Base-by-base conservation (phyloP, 1,140 invertebrate genomes). In the Lerema accius region DNA sequence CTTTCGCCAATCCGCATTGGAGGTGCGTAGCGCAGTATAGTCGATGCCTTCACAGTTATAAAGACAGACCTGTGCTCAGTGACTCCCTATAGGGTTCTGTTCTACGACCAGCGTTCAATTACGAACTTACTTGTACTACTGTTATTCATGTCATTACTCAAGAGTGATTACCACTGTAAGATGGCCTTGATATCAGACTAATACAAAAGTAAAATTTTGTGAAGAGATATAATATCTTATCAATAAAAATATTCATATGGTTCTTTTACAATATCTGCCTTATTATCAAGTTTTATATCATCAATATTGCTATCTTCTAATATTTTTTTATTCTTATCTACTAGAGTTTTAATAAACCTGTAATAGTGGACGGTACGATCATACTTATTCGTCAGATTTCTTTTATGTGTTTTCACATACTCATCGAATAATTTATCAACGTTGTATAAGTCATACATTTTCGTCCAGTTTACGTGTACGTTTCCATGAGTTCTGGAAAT, bases 321-420 rank as follows among this genome's bases (percentile, higher is more conserved):
- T 46, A 65, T 45, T n/a, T 66, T 61, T 66, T 65, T 75, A 46
- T 82, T 82, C n/a, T 72, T 56, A 45, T 76, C 70, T 3, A 70
- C 71, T 3, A 82, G 28, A 3, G 77, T 74, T 67, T 82, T 78
- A 0, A 80, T 63, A 42, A 82, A 82, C 60, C 69, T 78, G 17
- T 70, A 78, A 62, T 61, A 81, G 48, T 76, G 69, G 9, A 69
- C 39, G 9, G 32, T 45, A 9, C 56, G 37, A 5, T 80, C 63
- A 0, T 65, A 51, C 28, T 65, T 66, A 17, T 66, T 75, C 4
- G 65, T 72, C 0, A 49, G 15, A 19, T 68, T 71, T 16, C 55
- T 67, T 19, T 71, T 72, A 19, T 60, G 65, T 32, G 68, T 69
- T 23, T 51, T 16, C 17, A 70, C 45, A 26, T 63, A 81, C 4